Evolutionary conservation across 2,888 invertebrate genomes (phyloP), one percentile per base, ranked within the genome.

Genomic region (Callyntrura sp.): DNA sequence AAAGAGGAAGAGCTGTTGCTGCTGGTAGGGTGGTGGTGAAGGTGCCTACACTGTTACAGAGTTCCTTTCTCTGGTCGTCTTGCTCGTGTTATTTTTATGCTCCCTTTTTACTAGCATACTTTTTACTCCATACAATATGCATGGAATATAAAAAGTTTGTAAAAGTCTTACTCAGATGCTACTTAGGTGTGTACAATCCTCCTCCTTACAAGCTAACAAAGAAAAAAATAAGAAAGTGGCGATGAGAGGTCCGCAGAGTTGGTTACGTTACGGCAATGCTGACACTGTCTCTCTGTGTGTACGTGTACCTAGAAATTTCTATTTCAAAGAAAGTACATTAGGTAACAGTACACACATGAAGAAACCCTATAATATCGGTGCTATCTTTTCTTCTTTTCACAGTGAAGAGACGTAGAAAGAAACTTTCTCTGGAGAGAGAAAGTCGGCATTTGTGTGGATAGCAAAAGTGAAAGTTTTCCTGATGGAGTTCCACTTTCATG

Each of bases 401-500:
- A 35, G 3, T 4, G 35, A 6, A 35, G 35, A 35, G 2, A 35
- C 28, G 11, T 1, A 68, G 35, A 28, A 35, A 43, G 35, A 68
- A 68, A 68, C 68, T 68, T 68, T 68, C 35, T 35, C 68, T 35
- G n/a, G 62, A 62, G 68, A 68, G 25, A 62, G 62, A 28, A 68
- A 68, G 35, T 28, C 28, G 25, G 62, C 43, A 35, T 35, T 20
- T 68, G 6, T 43, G 14, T 65, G 65, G 11, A 14, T 28, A 68
- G 14, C n/a, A n/a, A 68, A 68, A 68, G 68, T 28, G 43, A 68
- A 68, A 68, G 68, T 68, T 68, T 35, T 68, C 14, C 68, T 68
- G 68, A 28, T 68, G n/a, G 68, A 68, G 68, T 68, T 68, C 68
- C 35, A 68, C 43, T 68, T 35, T 68, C 68, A 68, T 28, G 35